These are phyloP conservation scores for Aspiorhynchus laticeps DNA, from an alignment of 2,113 vertebrate species.

Conservation along the genomic window DNA sequence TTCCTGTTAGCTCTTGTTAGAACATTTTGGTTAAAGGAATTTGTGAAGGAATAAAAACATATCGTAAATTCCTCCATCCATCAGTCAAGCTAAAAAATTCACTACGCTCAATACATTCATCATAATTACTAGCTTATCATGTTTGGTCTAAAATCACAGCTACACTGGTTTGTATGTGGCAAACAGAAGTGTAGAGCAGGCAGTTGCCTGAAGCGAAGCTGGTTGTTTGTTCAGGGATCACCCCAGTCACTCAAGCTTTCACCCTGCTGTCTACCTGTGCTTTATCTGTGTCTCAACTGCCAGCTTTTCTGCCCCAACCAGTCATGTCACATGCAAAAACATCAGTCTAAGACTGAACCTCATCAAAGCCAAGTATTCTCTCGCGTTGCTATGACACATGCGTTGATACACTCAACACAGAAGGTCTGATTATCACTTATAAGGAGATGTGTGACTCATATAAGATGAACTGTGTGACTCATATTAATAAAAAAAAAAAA, in stretches of 20 bases:
- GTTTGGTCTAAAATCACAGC: neutral
- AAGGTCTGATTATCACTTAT: neutral
- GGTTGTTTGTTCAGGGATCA: constrained; percentile 55
- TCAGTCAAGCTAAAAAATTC: neutral
- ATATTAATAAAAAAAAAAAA: neutral
- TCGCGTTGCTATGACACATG: neutral
- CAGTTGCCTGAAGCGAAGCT: constrained; percentile 8
- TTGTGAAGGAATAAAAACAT: neutral
- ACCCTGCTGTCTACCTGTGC: constrained; percentile 31
- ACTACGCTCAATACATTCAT: neutral
- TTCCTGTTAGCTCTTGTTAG: neutral
- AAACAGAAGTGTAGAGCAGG: neutral
- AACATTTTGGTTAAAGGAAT: neutral
- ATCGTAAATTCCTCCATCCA: neutral
- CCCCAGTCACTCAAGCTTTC: constrained; percentile 56
- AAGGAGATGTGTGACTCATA: neutral
- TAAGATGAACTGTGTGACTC: neutral
- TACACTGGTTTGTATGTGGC: neutral
- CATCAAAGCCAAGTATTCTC: neutral
- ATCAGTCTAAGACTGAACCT: constrained; percentile 9
- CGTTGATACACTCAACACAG: neutral
- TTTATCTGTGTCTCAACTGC: constrained; percentile 40
- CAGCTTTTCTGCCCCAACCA: constrained; percentile 55
- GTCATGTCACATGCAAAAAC: constrained; percentile 50
- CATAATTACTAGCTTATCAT: neutral